Base-by-base conservation (phyloP, 2,888 invertebrate species). In the Epinotia brunnichana region DNA sequence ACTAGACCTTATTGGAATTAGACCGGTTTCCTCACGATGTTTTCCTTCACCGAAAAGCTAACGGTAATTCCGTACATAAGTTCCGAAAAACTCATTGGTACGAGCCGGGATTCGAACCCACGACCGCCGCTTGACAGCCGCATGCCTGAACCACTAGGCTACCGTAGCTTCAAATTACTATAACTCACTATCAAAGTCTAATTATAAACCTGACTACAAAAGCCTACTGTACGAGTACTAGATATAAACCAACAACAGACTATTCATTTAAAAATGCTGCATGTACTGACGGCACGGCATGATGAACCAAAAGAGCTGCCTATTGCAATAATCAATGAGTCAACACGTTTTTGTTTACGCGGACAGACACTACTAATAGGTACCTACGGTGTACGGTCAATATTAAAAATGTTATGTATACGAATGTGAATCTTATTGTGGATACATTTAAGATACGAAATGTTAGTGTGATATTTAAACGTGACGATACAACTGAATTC, bases 291-390 rank as follows among this genome's bases (percentile, higher is more conserved):
- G 62, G 29, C 62, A 62, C n/a, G n/a, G n/a, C n/a, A n/a, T n/a
- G n/a, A n/a, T 48, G 24, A n/a, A 48, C 48, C 48, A n/a, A 48
- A 48, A n/a, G 48, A 29, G n/a, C 15, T 41, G 60, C 61, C 44
- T 61, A 61, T 10, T 48, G 62, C 66, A n/a, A 56, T 29, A 56
- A 29, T 15, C 66, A 56, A 66, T 66, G 66, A 66, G 66, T 66
- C 66, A 66, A 41, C 54, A 10, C 51, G 53, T 35, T 66, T 66
- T 56, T 66, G 54, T 66, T 66, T 56, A 66, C 66, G 15, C 54
- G 53, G 39, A 64, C 53, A 48, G 39, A 64, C 53, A 48, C 35
- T 64, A 39, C 19, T 7, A 24, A 13, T 48, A 54, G 19, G 4
- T 21, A n/a, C n/a, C n/a, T n/a, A n/a, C n/a, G n/a, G n/a, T n/a